Evolutionary conservation across 2,797 vertebrate genomes (phyloP).

Genomic region (Bryconaethiops microstoma): DNA sequence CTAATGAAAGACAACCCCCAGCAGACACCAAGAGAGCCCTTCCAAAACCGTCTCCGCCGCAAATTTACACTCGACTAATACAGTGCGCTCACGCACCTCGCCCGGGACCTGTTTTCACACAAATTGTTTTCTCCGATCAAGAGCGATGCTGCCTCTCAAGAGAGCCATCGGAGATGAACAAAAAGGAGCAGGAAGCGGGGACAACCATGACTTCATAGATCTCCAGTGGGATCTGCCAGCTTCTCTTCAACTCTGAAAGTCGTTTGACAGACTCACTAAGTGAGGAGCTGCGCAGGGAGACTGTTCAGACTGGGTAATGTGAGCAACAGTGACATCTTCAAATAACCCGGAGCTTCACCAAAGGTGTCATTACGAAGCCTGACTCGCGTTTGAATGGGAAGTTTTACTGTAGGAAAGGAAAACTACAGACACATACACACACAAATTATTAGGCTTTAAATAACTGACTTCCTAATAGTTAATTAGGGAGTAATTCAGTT

Average conservation of each 20-base stretch:
- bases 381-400: conserved; percentile 7
- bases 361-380: conserved; percentile 19
- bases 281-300: conserved; percentile 39
- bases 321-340: conserved; percentile 36
- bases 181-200: conserved; percentile 31
- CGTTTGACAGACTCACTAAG: conserved; percentile 50
- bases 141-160: conserved; percentile 51
- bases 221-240: conserved; percentile 44
- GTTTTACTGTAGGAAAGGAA: conserved; percentile 14
- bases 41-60: background rate
- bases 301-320: conserved; percentile 32
- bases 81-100: conserved; percentile 25
- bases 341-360: conserved; percentile 25
- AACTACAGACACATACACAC: background rate
- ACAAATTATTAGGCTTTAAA: conserved; percentile 19
- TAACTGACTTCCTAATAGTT: conserved; percentile 37
- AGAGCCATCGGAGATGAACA: conserved; percentile 56
- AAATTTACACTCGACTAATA: conserved; percentile 45
- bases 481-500: conserved; percentile 6
- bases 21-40: conserved; percentile 38
- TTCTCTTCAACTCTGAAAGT: conserved; percentile 60
- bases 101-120: conserved; percentile 46
- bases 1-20: conserved; percentile 50
- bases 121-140: conserved; percentile 51
- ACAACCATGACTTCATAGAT: conserved; percentile 23